Base-by-base conservation (phyloP, 2,888 invertebrate species). In the Agonopterix heracliana region DNA sequence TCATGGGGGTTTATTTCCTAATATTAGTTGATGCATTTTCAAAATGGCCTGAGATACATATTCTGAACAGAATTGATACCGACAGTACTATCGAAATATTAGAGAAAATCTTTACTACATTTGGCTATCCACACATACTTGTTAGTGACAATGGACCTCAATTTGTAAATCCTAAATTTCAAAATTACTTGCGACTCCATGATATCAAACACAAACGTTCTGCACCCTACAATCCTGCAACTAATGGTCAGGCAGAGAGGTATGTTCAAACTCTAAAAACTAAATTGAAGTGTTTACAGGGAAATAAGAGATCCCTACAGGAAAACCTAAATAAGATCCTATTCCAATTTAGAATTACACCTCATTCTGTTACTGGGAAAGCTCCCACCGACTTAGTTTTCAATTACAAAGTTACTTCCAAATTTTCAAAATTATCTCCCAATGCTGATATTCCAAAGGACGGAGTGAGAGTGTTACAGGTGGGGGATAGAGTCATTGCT, bases 351-450 rank as follows among this genome's bases (percentile, higher is more conserved):
- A 41, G 52, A n/a, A 48, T 44, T 9, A 45, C 49, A n/a, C 53
- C 52, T 5, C 52, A 45, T 43, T 48, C 44, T 4, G 45, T 44
- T 2, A 56, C 50, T 7, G 52, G 48, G 1, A 50, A 49, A 41
- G 41, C 52, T 8, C 54, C 52, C 26, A 52, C 52, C 5, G 52
- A 56, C n/a, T n/a, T n/a, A n/a, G n/a, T n/a, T n/a, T n/a, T n/a
- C n/a, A n/a, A n/a, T n/a, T n/a, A n/a, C n/a, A n/a, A n/a, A n/a
- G n/a, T n/a, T n/a, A n/a, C n/a, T n/a, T n/a, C n/a, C n/a, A n/a
- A n/a, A n/a, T n/a, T n/a, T n/a, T n/a, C n/a, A n/a, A n/a, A n/a
- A n/a, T n/a, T n/a, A n/a, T n/a, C n/a, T n/a, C n/a, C n/a, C n/a
- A n/a, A n/a, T n/a, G n/a, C n/a, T n/a, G n/a, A n/a, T n/a, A n/a